Base-by-base conservation (phyloP, 2,797 vertebrate genomes). In the Enteromius anoplus region DNA sequence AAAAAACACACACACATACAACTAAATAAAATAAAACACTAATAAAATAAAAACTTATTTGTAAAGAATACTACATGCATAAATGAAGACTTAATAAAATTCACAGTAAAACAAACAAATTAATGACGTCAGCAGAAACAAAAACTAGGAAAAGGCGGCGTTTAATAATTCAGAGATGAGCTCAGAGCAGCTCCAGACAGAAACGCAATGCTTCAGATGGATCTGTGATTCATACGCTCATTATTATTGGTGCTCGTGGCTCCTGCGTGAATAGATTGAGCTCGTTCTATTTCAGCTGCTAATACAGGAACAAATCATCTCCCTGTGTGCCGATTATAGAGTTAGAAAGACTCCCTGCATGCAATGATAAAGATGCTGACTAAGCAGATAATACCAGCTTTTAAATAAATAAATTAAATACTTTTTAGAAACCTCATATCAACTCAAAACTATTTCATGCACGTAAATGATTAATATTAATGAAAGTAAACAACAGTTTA, bases 221-320 rank as follows among this genome's bases (percentile, higher is more conserved):
- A 45, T 75, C 75, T 76, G 66, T 45, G 53, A 17, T 70, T 60
- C 6, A 21, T 32, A 40, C 58, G 23, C 14, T 62, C n/a, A 23
- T 58, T 47, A 80, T 62, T 81, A 11, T 3, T 37, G 34, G 26
- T 19, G 12, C 32, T 42, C 65, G 23, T 65, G 23, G 21, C 7
- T 69, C 37, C 34, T 64, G 34, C 21, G 8, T 49, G 45, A 78
- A 73, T 73, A 40, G 14, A n/a, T 29, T 75, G 76, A 84, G 23
- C 21, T 5, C 15, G 47, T 11, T 64, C 64, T 14, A n/a, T 60
- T 78, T 47, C 8, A 21, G 55, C 65, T 62, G 62, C 69, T 77
- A 70, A 53, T 21, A 40, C 49, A 14, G 47, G 58, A 60, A 26
- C 58, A 12, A 60, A 60, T 29, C 42, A 26, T 29, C 69, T 71